These are phyloP conservation scores for Scaptomyza reducta DNA, from an alignment of 2,888 invertebrate genomes.

Conservation along the genomic window DNA sequence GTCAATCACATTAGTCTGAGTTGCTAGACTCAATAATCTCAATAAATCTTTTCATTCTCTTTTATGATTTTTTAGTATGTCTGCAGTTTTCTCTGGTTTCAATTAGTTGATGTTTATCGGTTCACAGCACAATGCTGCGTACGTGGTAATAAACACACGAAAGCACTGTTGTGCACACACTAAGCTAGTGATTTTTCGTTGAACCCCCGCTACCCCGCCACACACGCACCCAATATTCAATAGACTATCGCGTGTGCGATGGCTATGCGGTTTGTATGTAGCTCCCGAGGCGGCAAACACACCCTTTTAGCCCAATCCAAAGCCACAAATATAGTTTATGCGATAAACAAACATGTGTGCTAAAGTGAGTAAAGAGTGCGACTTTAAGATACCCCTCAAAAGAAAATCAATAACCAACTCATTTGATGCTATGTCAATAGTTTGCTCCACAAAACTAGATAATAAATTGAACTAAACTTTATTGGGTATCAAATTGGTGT, in stretches of 20 bases:
- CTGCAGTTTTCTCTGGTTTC: conserved; percentile 40
- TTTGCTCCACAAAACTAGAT: background rate
- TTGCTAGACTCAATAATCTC: conserved; percentile 3
- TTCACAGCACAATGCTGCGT: conserved; percentile 28
- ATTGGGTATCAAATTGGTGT: background rate
- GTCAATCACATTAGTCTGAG: conserved; percentile 5
- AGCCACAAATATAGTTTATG: conserved; percentile 23
- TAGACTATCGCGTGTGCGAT: conserved; percentile 54
- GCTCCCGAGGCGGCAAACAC: conserved; percentile 38
- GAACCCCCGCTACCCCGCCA: background rate
- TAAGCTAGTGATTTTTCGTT: conserved; percentile 26
- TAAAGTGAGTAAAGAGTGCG: background rate
- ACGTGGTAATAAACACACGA: conserved; percentile 39
- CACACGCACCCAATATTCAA: background rate
- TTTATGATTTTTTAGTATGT: conserved; percentile 1
- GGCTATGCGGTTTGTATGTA: conserved; percentile 41
- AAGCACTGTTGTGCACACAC: conserved; percentile 27
- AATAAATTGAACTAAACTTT: background rate
- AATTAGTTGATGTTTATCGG: conserved; percentile 68
- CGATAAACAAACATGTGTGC: conserved; percentile 1
- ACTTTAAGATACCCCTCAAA: conserved; percentile 4
- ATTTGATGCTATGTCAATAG: background rate
- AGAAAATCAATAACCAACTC: background rate
- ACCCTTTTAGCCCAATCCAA: conserved; percentile 15
- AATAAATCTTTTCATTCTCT: background rate